These are phyloP conservation scores for Clitarchus hookeri DNA, from an alignment of 2,888 invertebrate genomes.

Conservation along the genomic window DNA sequence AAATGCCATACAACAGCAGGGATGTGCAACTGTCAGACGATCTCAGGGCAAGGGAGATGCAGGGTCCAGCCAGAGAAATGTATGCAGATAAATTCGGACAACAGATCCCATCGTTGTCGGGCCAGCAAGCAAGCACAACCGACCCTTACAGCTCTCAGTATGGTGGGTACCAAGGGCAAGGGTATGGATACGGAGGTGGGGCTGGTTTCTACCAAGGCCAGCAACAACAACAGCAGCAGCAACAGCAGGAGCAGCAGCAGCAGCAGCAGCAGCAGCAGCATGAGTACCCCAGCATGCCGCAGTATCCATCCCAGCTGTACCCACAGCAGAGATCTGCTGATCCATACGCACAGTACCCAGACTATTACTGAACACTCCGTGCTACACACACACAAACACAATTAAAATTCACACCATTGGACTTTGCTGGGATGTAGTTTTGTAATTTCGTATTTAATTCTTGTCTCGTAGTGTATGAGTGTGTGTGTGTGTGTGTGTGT, in stretches of 20 bases:
- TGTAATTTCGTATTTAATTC: background rate
- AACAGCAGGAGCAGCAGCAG: no score
- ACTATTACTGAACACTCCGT: background rate
- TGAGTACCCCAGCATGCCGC: background rate
- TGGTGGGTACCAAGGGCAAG: background rate
- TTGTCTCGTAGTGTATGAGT: background rate
- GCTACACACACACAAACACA: no score
- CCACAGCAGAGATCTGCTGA: background rate
- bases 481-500: no score
- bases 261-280: background rate
- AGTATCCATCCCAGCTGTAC: background rate
- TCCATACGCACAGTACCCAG: background rate
- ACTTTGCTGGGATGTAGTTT: background rate
- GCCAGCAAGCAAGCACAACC: background rate
- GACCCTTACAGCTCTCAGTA: background rate
- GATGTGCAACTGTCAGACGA: background rate
- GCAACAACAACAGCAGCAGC: background rate
- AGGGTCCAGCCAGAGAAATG: background rate
- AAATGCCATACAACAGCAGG: background rate
- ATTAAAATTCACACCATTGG: background rate
- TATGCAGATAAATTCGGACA: background rate
- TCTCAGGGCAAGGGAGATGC: background rate
- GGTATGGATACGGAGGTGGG: background rate
- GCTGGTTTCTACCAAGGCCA: background rate
- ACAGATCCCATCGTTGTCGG: background rate